A percentile compares a stretch with the other conserved stretches of the same genome.
Conservation (phyloP, 2,888 invertebrate genomes). For the Endotricha flammealis region DNA sequence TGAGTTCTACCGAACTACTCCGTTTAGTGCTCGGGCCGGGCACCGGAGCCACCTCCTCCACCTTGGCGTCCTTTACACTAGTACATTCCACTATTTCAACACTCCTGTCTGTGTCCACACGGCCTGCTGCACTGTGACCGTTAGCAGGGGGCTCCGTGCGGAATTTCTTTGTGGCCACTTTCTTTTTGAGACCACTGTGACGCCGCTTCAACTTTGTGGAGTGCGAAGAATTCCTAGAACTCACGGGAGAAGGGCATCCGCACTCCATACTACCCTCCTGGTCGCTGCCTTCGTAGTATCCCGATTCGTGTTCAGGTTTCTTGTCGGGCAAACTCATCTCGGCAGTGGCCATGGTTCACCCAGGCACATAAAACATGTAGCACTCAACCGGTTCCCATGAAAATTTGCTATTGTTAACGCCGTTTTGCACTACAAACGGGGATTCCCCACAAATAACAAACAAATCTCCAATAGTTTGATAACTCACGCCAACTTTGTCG, state of each 20-base stretch:
- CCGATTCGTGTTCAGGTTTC: constrained; percentile 87
- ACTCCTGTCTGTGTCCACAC: constrained; percentile 47
- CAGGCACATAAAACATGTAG: constrained; percentile 64
- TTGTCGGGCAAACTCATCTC: constrained; percentile 81
- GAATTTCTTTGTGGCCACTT: constrained; percentile 51
- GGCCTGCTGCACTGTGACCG: constrained; percentile 40
- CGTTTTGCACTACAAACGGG: background rate
- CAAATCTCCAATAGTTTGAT: constrained; percentile 30
- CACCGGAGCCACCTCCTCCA: constrained; percentile 42
- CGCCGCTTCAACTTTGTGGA: constrained; percentile 60
- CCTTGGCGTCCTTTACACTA: constrained; percentile 42
- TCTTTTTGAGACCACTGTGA: constrained; percentile 59
- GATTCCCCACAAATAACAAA: background rate
- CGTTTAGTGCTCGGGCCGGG: constrained; percentile 55
- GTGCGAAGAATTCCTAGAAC: constrained; percentile 68
- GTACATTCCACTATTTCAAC: constrained; percentile 60
- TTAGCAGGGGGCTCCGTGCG: constrained; percentile 50
- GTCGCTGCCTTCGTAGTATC: constrained; percentile 88
- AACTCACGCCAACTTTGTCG: constrained; percentile 43
- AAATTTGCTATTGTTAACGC: constrained; percentile 18
- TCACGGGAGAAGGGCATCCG: constrained; percentile 64
- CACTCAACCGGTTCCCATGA: constrained; percentile 29
- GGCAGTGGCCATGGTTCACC: constrained; percentile 70
- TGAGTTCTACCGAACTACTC: constrained; percentile 67
- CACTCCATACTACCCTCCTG: constrained; percentile 80